phyloP scores from a whole-genome alignment of 2,113 vertebrate species.

The Hipposideros armiger region DNA sequence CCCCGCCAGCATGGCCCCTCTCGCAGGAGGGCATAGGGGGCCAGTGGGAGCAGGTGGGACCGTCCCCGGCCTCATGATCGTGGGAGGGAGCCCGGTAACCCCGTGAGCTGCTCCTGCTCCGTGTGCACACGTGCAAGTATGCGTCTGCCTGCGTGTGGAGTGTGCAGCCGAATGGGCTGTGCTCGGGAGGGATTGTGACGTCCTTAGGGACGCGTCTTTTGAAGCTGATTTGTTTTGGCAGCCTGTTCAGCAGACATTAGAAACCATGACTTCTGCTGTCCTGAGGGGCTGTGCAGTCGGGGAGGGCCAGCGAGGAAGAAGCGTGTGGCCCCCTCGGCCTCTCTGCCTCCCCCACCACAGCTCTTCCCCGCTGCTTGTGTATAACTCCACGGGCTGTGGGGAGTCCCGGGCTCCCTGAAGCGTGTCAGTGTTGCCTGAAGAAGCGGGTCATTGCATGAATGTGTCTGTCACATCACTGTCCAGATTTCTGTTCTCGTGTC shows the following conservation, averaged over 20 bases:
- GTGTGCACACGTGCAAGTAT: rapidly evolving
- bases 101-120: rapidly evolving
- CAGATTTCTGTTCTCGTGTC: neutral
- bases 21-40: too few species aligned
- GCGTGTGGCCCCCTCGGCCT: neutral
- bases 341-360: neutral
- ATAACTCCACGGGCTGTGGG: rapidly evolving
- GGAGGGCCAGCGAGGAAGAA: conserved; percentile 62
- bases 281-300: neutral
- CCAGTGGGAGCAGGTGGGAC: too few species aligned
- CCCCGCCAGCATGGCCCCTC: too few species aligned
- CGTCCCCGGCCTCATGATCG: too few species aligned
- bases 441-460: neutral
- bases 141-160: too few species aligned
- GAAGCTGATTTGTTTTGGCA: conserved; percentile 84
- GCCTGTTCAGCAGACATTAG: conserved; percentile 83
- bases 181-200: conserved; percentile 69
- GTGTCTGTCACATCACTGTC: neutral
- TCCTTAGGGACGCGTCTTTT: conserved; percentile 67
- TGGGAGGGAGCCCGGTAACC: conserved; percentile 18
- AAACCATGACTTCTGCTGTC: conserved; percentile 78
- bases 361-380: too few species aligned
- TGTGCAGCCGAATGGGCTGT: neutral
- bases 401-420: neutral
- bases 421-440: neutral